These are phyloP conservation scores for Coleophora deauratella DNA, from an alignment of 2,888 invertebrate genomes.

Conservation along the genomic window DNA sequence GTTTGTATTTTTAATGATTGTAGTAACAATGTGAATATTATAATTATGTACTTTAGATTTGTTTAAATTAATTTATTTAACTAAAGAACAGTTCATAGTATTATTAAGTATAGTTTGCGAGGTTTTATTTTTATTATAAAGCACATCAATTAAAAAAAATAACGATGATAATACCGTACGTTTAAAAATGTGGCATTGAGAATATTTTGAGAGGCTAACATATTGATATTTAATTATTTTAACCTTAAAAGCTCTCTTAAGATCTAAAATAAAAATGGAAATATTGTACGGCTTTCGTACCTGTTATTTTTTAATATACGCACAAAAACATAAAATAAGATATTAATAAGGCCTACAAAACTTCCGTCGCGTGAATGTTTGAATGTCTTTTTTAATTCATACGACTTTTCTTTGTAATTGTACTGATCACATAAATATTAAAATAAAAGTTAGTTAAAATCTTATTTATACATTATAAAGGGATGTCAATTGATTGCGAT, in stretches of 20 bases:
- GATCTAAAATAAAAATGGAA: no score
- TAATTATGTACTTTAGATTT: constrained; percentile 18
- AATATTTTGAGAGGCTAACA: no score
- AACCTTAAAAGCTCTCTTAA: no score
- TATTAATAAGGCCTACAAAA: constrained; percentile 30
- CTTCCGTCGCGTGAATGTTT: constrained; percentile 12
- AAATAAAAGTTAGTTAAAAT: constrained; percentile 35
- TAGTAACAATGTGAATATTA: constrained; percentile 38
- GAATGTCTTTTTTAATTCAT: constrained; percentile 4
- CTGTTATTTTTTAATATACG: no score
- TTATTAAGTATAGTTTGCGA: no score
- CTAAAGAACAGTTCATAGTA: not conserved
- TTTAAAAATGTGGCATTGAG: no score
- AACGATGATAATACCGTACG: no score
- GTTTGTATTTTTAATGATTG: constrained; percentile 38
- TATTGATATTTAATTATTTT: no score
- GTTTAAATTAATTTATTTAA: constrained; percentile 20
- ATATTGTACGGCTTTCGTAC: no score
- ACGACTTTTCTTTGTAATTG: constrained; percentile 23
- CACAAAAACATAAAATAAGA: constrained; percentile 19
- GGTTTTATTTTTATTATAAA: no score
- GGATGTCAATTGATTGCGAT: constrained; percentile 62
- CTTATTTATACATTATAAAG: constrained; percentile 51
- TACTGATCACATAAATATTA: constrained; percentile 27
- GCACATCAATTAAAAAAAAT: no score